These are phyloP conservation scores for Syngnathoides biaculeatus DNA, from an alignment of 2,113 vertebrate species.

Conservation along the genomic window DNA sequence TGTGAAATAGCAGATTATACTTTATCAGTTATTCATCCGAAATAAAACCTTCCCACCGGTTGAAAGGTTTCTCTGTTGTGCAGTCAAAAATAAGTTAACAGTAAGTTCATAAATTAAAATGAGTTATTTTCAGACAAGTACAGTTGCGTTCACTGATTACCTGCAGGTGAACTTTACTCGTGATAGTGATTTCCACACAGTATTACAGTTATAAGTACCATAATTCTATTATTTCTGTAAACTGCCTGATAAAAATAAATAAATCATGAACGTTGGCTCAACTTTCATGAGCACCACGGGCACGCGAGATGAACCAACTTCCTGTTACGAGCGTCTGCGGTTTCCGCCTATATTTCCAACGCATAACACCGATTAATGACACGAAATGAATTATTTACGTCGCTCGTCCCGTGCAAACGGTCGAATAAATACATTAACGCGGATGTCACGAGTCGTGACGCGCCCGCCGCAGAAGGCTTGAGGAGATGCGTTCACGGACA, in stretches of 20 bases:
- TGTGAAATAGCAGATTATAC: not conserved
- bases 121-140: too few relatives aligned
- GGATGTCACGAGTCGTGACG: not conserved
- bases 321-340: not conserved
- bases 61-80: not conserved
- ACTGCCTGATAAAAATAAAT: not conserved
- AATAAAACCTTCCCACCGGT: not conserved
- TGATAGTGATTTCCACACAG: not conserved
- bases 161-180: not conserved
- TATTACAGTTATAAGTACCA: not conserved
- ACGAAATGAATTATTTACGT: not conserved
- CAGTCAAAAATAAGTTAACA: not conserved
- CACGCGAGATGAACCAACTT: not conserved
- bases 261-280: not conserved
- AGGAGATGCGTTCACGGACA: not conserved
- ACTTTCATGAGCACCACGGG: not conserved
- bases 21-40: not conserved
- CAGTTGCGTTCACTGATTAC: not conserved
- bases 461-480: not conserved
- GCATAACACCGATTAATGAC: not conserved
- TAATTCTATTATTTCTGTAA: not conserved
- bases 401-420: not conserved
- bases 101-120: too few relatives aligned
- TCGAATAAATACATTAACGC: not conserved
- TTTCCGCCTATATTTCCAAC: not conserved